Base-by-base conservation (phyloP, 2,797 vertebrate species). In the Petrocephalus schoutedeni region DNA sequence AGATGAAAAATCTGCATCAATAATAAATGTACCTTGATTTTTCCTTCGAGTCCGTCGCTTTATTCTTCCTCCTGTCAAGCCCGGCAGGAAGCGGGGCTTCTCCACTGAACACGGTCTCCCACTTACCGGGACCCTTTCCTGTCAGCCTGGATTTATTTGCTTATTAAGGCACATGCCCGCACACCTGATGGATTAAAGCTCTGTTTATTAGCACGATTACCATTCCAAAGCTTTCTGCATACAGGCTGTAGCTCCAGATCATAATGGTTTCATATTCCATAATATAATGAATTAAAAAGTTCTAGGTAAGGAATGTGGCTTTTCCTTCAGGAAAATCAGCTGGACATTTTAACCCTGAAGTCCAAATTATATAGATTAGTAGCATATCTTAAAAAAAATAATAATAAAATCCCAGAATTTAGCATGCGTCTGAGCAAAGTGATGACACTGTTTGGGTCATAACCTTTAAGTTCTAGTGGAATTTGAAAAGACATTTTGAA, bases 1-100 rank as follows among this genome's bases (percentile, higher is more conserved):
- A 95, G 92, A 95, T 88, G 82, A 88, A 94, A 95, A 91, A 92
- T 94, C 91, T 94, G 94, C 94, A 95, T 95, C 96, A 97, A 96
- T 97, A 98, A 98, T 98, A 98, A 98, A 97, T 95, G 95, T 95
- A 95, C 95, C 95, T 96, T 95, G 95, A 96, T 97, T 96, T 96
- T 90, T 54, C 90, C 88, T 89, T 93, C 92, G 91, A 94, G 93
- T 92, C 90, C 86, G 90, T 82, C 10, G 53, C 2, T 89, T 86
- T 93, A 90, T 94, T 94, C 90, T 80, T 92, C 87, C 19, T 21
- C 87, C 16, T 87, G 58, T 88, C 28, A 36, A 6, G 1, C 4
- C 16, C 21, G 14, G 84, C 1, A 9, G 84, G 12, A 58, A 32
- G 16, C 56, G 4, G 59, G 54, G 4, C 41, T 23, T 23, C 21